Base-by-base conservation (phyloP, 2,113 vertebrate genomes). In the Atherinomorus stipes region DNA sequence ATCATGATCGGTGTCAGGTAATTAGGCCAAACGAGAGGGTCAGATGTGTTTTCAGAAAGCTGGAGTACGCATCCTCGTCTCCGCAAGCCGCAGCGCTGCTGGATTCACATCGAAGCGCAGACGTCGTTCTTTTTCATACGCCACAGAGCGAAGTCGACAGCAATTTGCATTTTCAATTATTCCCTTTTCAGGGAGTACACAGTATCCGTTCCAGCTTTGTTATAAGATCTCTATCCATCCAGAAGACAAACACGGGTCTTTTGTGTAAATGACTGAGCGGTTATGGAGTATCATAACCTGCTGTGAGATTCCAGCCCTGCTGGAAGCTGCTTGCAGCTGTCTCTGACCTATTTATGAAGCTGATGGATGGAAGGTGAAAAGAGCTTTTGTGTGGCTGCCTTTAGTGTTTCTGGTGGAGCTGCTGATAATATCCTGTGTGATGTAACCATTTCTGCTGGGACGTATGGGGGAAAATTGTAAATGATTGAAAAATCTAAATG, bases 311-410 rank as follows among this genome's bases (percentile, higher is more conserved):
- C 25, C 56, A 77, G 72, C 63, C 16, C 54, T 19, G 76, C 19
- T 76, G 71, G 60, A 87, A 74, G 64, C 76, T 54, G 78, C 87
- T 75, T 3, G 76, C 85, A 84, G 78, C 66, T 62, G 79, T 76
- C 57, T 69, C 74, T 86, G 83, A 87, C 87, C 85, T 83, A 83
- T 88, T 88, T 87, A 52, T 78, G 69, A 73, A 67, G 61, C 81
- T 57, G 81, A 78, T 71, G 76, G 77, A 75, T 81, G 44, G 1
- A 76, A 86, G 78, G 79, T 85, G 74, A 76, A 85, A 76, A 54
- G 78, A 74, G 75, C 26, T 16, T 64, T 85, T 81, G 80, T 80
- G 66, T 1, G 15, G 25, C 44, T 42, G 28, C 23, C 74, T 80
- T 73, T 80, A 84, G 67, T 87, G 64, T 71, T 68, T 62, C 38